Percentiles rank a stretch among this genome's conserved stretches.
Evolutionary conservation across 2,113 vertebrate genomes (phyloP).

Genomic region (Chionomys nivalis): DNA sequence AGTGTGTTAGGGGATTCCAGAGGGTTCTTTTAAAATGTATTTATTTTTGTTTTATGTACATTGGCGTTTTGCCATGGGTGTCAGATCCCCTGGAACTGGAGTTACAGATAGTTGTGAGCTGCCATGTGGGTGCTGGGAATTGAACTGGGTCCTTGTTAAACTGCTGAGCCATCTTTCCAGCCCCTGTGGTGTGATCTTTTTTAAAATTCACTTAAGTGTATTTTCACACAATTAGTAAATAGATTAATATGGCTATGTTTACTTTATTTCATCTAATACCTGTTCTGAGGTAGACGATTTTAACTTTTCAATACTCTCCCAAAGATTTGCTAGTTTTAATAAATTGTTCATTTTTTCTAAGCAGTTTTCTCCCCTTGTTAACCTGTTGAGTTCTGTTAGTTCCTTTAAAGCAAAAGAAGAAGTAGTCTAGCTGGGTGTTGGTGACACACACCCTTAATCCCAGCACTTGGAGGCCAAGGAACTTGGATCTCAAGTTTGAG

Average conservation of each 20-base stretch:
- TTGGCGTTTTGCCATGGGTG: too few species aligned
- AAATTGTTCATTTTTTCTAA: constrained; percentile 12
- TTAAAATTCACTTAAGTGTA: background rate
- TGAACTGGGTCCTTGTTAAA: too few species aligned
- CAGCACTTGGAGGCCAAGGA: background rate
- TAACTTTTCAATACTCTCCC: constrained; percentile 21
- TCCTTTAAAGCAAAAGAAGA: background rate
- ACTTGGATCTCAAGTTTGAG: background rate
- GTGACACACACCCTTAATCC: background rate
- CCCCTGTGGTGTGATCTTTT: too few species aligned
- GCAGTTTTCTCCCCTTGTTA: background rate
- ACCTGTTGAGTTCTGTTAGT: background rate
- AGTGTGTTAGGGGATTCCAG: background rate
- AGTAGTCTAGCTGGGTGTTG: background rate
- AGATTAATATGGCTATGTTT: background rate
- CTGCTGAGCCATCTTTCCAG: too few species aligned
- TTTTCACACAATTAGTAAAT: background rate
- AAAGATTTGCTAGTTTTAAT: background rate
- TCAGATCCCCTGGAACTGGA: too few species aligned
- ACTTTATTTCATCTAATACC: constrained; percentile 44
- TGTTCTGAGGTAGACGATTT: constrained; percentile 16
- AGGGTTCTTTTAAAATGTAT: background rate
- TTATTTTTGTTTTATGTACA: too few species aligned
- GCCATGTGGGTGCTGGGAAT: too few species aligned
- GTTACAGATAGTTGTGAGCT: too few species aligned